Percentiles rank a stretch among this genome's conserved stretches.
phyloP scores from a whole-genome alignment of 1,140 invertebrate species.

The Drosophila kohkoa region DNA sequence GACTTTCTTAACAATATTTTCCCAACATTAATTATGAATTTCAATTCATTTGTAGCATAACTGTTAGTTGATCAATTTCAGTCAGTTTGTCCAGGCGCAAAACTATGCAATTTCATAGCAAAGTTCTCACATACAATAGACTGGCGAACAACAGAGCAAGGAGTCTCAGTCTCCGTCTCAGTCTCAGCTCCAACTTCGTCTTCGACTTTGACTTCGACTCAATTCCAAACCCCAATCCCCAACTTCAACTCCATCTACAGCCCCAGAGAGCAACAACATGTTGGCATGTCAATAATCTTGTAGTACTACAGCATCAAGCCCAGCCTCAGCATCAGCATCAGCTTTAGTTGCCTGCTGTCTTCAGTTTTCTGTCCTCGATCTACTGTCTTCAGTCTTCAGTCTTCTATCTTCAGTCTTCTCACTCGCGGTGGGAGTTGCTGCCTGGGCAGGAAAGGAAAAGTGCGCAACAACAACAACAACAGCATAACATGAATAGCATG shows the following conservation, averaged over 20 bases:
- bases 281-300: slow-evolving; percentile 82
- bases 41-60: background rate
- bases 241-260: slow-evolving; percentile 11
- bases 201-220: background rate
- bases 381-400: background rate
- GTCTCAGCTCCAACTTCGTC: background rate
- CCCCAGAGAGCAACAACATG: slow-evolving; percentile 73
- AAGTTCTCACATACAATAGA: slow-evolving; percentile 61
- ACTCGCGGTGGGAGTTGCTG: slow-evolving; percentile 44
- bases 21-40: background rate
- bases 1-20: no score
- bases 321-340: slow-evolving; percentile 13
- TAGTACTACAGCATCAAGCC: slow-evolving; percentile 21
- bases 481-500: slow-evolving; percentile 8
- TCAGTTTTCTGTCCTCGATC: background rate
- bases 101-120: slow-evolving; percentile 74
- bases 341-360: slow-evolving; percentile 3
- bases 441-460: slow-evolving; percentile 48
- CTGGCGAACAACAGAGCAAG: slow-evolving; percentile 13
- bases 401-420: background rate
- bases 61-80: background rate
- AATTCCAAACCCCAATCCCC: background rate
- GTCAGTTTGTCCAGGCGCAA: slow-evolving; percentile 22
- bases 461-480: slow-evolving; percentile 37
- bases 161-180: slow-evolving; percentile 6